Evolutionary conservation across 1,140 invertebrate genomes (phyloP), one percentile per base, ranked within the genome.

Genomic region (Apis laboriosa): DNA sequence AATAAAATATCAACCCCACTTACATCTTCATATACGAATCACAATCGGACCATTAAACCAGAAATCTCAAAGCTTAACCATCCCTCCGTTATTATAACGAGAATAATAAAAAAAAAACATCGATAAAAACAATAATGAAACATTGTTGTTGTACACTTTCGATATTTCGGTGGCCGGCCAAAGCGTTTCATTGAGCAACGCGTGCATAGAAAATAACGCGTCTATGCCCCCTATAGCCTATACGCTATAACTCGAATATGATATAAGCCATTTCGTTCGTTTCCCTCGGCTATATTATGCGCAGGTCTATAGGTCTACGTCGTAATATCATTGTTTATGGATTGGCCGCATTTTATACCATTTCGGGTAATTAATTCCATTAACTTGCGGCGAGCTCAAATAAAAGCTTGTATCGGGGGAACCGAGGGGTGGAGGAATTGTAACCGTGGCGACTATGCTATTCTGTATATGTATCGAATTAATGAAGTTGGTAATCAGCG

Each of bases 401-500:
- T 84, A 84, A 84, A 84, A 84, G 77, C 53, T 8, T n/a, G 43
- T 60, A 79, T 84, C 61, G 68, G 15, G 13, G 55, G 55, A 15
- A n/a, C 9, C 43, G 28, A 2, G 28, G 19, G 60, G 61, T 53
- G 56, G 68, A 43, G 49, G 73, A 82, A 77, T 78, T 71, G 60
- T 84, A 77, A 79, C 76, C 34, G 64, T 56, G 61, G 53, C 34
- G 55, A 13, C 49, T 56, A 15, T 56, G 64, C 74, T 61, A 61
- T 49, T 68, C 63, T 49, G 28, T 70, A 70, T 68, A 70, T 68
- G 78, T 80, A 68, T 81, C 83, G 83, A 84, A 84, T 84, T 84
- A 84, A 84, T 84, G 78, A 84, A 84, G 83, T 84, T 80, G 78
- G 78, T 84, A 84, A 84, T 76, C 83, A 75, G 34, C 78, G 78